Conservation (phyloP, 2,888 invertebrate genomes). For the Euplexia lucipara region DNA sequence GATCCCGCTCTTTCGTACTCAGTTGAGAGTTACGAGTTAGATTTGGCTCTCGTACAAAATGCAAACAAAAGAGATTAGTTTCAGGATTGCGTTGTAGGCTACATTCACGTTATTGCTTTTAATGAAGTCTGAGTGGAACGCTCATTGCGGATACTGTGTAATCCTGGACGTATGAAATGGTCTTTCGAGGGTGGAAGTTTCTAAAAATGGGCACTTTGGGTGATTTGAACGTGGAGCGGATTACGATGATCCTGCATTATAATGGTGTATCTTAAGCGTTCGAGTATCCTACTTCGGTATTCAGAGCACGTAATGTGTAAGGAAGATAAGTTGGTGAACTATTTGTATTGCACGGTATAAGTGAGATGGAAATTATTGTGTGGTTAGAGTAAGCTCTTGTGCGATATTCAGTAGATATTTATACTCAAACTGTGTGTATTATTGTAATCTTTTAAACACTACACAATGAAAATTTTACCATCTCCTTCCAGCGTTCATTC, state of each 20-base stretch:
- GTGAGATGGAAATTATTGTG: conserved; percentile 53
- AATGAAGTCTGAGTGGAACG: conserved; percentile 75
- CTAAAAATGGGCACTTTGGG: conserved; percentile 69
- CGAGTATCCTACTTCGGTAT: conserved; percentile 68
- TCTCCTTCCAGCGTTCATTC: too few relatives aligned
- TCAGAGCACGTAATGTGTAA: conserved; percentile 69
- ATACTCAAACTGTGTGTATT: background rate
- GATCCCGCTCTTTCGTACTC: conserved; percentile 73
- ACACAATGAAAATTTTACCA: background rate
- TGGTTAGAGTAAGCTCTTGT: conserved; percentile 31
- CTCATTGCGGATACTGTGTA: conserved; percentile 61
- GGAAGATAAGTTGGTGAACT: conserved; percentile 68
- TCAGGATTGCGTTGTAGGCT: conserved; percentile 77
- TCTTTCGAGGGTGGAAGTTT: conserved; percentile 64
- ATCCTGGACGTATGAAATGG: conserved; percentile 65
- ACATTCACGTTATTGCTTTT: conserved; percentile 74
- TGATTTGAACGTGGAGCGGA: conserved; percentile 68
- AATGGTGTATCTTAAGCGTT: conserved; percentile 68
- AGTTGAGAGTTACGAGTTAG: conserved; percentile 76
- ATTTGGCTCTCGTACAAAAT: conserved; percentile 80
- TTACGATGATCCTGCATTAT: conserved; percentile 73
- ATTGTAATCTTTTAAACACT: background rate
- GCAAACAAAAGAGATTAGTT: conserved; percentile 84
- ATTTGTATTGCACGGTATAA: conserved; percentile 56
- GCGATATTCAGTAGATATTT: conserved; percentile 14